These are phyloP conservation scores for Poeciliopsis retropinna DNA, from an alignment of 2,113 vertebrate genomes.

Conservation along the genomic window DNA sequence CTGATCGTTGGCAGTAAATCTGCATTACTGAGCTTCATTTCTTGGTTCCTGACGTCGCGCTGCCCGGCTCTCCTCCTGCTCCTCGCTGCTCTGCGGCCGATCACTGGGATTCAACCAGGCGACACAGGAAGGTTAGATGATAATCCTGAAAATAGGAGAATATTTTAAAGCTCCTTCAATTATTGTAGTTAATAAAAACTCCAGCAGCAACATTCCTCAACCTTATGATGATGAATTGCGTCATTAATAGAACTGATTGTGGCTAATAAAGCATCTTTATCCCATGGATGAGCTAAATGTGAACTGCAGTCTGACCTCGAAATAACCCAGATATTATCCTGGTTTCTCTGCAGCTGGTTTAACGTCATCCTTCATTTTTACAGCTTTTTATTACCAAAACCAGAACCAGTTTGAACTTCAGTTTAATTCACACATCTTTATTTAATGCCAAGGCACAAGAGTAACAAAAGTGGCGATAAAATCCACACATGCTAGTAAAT, in stretches of 20 bases:
- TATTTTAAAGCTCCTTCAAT: too few relatives aligned
- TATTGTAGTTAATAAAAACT: background rate
- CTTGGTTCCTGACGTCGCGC: slow-evolving; percentile 31
- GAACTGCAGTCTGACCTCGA: background rate
- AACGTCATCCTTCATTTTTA: too few relatives aligned
- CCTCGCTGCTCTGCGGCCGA: background rate
- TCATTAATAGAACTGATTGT: background rate
- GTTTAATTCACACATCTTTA: too few relatives aligned
- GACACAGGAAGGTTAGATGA: background rate
- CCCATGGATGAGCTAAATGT: background rate
- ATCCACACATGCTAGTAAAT: too few relatives aligned
- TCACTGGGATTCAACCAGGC: background rate
- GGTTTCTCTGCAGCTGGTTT: too few relatives aligned
- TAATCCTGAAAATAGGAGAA: background rate
- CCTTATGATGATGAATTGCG: background rate
- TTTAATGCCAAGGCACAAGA: too few relatives aligned
- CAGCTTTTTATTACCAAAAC: too few relatives aligned
- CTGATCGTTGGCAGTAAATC: slow-evolving; percentile 48
- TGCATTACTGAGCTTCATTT: slow-evolving; percentile 34
- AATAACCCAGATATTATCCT: background rate
- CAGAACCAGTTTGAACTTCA: too few relatives aligned
- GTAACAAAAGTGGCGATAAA: too few relatives aligned
- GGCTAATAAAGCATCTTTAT: background rate
- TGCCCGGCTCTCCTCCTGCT: background rate
- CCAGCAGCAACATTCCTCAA: too few relatives aligned